Evolutionary conservation across 2,797 vertebrate species (phyloP), one percentile per base, ranked within the genome.

Genomic region (Xiphorhynchus erythropygius): DNA sequence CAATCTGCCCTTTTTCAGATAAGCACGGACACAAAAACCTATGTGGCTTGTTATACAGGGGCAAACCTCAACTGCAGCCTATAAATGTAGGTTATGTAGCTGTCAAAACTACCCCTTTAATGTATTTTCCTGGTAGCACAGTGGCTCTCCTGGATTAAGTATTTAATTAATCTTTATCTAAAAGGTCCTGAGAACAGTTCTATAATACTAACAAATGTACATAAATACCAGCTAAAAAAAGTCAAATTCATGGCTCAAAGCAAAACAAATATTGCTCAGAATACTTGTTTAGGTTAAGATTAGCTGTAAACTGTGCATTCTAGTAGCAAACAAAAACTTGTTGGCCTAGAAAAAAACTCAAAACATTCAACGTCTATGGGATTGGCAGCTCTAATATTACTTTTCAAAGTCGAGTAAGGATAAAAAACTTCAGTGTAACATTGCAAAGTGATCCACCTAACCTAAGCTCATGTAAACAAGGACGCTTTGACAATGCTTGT

Each of bases 381-480:
- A 94, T 97, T 98, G 98, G 98, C 97, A 98, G 97, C 95, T 84
- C 94, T 98, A 94, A 84, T 68, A 87, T 73, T 87, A 94, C 84
- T 80, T 90, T 80, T 81, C 35, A 56, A 19, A 5, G n/a, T 62
- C 56, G 50, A 92, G 24, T 56, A 77, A 80, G 69, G 68, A 56
- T 84, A 91, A 96, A 83, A 94, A 71, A 42, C 70, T 50, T 80
- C 88, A 93, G 92, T 56, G 75, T 95, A 94, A 96, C 59, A 78
- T 84, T 81, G 62, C 53, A 57, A 94, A 78, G 37, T n/a, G 70
- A 80, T 84, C 35, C 93, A 95, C 92, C 90, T 96, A 96, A 94
- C 89, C 94, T 94, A 94, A 97, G 95, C 27, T 87, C 27, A 76
- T 97, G 97, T 98, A 98, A 98, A 98, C 97, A 97, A 97, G 67